Evolutionary conservation across 2,113 vertebrate species (phyloP), one percentile per base, ranked within the genome.

Genomic region (Taurulus bubalis): DNA sequence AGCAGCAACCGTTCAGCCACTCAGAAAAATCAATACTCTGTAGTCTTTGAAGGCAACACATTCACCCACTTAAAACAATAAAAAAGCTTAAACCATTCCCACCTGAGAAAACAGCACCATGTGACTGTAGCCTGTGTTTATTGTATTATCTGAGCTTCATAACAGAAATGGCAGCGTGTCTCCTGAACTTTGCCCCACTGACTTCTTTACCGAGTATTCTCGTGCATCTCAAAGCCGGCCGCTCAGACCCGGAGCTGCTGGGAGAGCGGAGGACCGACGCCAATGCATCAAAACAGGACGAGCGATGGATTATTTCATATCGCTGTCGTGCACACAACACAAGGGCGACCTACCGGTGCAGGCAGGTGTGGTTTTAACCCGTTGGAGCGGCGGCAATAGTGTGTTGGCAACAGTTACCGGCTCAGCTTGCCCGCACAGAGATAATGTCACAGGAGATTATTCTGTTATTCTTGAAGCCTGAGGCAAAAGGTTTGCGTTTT

Each of bases 131-230:
- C 45, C 30, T 7, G 16, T 75, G 82, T 84, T 89, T 91, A 76
- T 85, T 84, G 80, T 60, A 59, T 77, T 49, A 47, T 66, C 38
- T 2, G 45, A 47, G 70, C 26, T 24, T 51, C 64, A 74, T 40
- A 76, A 77, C 71, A 88, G 77, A 79, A 63, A 66, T 8, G 56
- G 26, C 72, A 22, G 80, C 53, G 7, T 68, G 55, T 3, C 62
- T 59, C 34, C 53, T 77, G 65, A 90, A 83, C 85, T 85, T 86
- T 88, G 81, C 62, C 87, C 85, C 42, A 82, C 64, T 88, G 77
- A 79, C 83, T 81, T 71, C 75, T 80, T 78, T 74, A 65, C 69
- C 0, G 16, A 55, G 36, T 3, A 30, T 77, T 64, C 55, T 36
- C 73, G 51, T 69, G 49, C 26, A 2, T 73, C 75, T 75, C 10